Percentiles rank a stretch among this genome's conserved stretches.
Conservation (phyloP, 2,888 invertebrate genomes). For the Alloplasta piceator region DNA sequence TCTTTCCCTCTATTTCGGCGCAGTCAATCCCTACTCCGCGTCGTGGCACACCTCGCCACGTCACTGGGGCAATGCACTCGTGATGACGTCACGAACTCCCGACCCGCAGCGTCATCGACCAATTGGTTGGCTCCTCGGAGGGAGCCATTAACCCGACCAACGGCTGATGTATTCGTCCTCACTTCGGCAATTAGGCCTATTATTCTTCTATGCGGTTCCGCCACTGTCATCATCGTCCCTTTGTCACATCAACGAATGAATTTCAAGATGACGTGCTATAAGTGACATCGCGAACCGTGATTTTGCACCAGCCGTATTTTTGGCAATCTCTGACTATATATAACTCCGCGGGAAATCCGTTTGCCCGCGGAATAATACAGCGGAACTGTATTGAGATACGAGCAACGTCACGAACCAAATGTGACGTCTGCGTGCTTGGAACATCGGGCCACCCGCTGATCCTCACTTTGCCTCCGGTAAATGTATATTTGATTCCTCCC, state of each 20-base stretch:
- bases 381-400: conserved; percentile 14
- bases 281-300: neutral
- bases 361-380: conserved; percentile 1
- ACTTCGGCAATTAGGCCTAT: conserved; percentile 55
- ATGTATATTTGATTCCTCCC: conserved; percentile 54
- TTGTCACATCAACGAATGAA: neutral
- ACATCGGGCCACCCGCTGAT: conserved; percentile 54
- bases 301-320: neutral
- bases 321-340: neutral
- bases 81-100: conserved; percentile 78
- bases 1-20: conserved; percentile 35
- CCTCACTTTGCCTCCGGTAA: conserved; percentile 49
- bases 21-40: conserved; percentile 67
- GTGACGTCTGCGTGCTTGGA: conserved; percentile 56
- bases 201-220: conserved; percentile 54
- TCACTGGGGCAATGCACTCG: conserved; percentile 81
- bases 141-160: conserved; percentile 79
- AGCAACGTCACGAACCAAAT: conserved; percentile 55
- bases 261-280: neutral
- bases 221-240: conserved; percentile 24
- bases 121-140: conserved; percentile 72
- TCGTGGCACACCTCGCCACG: conserved; percentile 75
- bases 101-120: conserved; percentile 80
- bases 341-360: neutral
- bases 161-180: conserved; percentile 49